Evolutionary conservation across 2,113 vertebrate species (phyloP), one percentile per base, ranked within the genome.

Genomic region (Mugil cephalus): DNA sequence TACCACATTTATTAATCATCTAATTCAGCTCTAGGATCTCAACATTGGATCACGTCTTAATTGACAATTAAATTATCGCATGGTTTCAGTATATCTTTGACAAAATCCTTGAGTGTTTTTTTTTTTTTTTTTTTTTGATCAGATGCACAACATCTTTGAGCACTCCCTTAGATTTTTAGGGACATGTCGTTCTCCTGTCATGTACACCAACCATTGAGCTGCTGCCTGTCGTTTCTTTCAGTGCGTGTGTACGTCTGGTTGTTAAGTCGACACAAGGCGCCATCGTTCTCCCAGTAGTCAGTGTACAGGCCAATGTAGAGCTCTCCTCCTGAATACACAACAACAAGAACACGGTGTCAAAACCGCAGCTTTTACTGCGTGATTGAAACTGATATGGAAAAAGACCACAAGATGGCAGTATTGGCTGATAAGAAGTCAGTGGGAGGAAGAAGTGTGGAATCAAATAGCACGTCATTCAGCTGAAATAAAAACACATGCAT

Each of bases 241-340:
- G 96, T 98, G 62, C 97, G 94, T 0, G 96, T 95, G 48, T 95
- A 95, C 0, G 94, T 91, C 60, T 92, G 62, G 46, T 91, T 93
- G 50, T 93, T 96, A 17, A 92, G 87, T 59, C 97, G 93, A 85
- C 96, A 97, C 12, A 99, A 47, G 4, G 97, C 96, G 0, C 96
- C 95, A 0, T 99, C 97, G 17, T 97, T 95, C 69, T 96, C 95
- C 96, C 97, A 98, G 89, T 97, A 99, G 88, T 99, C 97, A 0
- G 94, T 97, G 87, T 98, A 98, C 53, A 99, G 94, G 8, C 96
- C 97, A 10, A 96, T 76, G 39, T 96, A 98, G 54, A 99, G 87
- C 50, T 98, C 95, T 19, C 94, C 95, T 70, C 95, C 97, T 98
- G 47, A 68, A 75, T 21, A 63, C 43, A 40, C 6, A 65, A n/a